Evolutionary conservation across 64 coral and sea anemone species (phyloP).

Genomic region (Montipora cactus): DNA sequence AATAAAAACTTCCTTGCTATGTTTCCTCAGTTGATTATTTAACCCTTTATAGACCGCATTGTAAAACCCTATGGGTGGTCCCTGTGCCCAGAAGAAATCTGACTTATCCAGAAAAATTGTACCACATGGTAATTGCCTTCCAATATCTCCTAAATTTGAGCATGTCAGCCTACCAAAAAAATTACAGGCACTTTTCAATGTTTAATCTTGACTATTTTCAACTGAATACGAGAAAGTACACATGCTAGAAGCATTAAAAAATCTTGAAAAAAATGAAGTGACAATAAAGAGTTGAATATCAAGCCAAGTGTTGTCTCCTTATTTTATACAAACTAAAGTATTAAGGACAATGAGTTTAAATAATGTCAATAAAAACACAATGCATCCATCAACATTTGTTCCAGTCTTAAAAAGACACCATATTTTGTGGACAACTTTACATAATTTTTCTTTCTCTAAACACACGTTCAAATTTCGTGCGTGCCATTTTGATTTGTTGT

Average conservation of each 20-base stretch:
- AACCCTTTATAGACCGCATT: constrained; percentile 9
- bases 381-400: too few species aligned
- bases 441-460: too few species aligned
- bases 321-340: too few species aligned
- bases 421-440: too few species aligned
- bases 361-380: too few species aligned
- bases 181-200: constrained; percentile 18
- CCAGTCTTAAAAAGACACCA: too few species aligned
- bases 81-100: neutral
- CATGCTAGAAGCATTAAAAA: neutral
- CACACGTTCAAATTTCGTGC: too few species aligned
- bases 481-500: too few species aligned
- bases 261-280: constrained; percentile 4
- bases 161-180: neutral
- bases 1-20: neutral
- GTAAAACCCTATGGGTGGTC: neutral
- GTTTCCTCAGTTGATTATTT: neutral
- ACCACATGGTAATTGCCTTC: too few species aligned
- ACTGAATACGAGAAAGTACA: neutral
- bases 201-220: neutral
- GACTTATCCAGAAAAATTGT: neutral
- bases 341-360: too few species aligned
- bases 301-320: too few species aligned
- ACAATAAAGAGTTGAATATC: neutral
- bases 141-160: neutral